Percentiles rank a stretch among this genome's conserved stretches.
These are phyloP conservation scores for Dasysyrphus albostriatus DNA, from an alignment of 2,888 invertebrate genomes.

Conservation along the genomic window DNA sequence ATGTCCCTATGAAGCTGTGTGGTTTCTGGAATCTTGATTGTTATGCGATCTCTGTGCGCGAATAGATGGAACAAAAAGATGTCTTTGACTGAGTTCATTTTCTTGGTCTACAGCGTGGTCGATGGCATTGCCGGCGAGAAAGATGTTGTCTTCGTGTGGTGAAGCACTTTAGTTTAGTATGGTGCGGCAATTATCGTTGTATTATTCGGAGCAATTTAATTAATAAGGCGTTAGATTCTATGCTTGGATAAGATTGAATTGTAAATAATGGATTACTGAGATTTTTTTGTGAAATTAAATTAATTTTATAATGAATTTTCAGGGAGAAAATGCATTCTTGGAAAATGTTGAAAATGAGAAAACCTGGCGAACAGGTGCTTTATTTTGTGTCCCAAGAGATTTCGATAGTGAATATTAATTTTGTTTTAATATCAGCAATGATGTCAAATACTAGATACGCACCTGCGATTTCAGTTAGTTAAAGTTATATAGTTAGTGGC, in stretches of 20 bases:
- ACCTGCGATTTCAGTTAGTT: too few species aligned
- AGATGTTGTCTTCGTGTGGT: constrained; percentile 42
- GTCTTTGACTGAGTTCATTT: constrained; percentile 6
- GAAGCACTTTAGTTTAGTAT: constrained; percentile 54
- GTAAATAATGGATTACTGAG: constrained; percentile 59
- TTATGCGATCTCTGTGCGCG: constrained; percentile 69
- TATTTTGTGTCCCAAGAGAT: background rate
- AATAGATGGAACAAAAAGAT: constrained; percentile 63
- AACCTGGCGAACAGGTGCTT: background rate
- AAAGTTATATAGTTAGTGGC: too few species aligned
- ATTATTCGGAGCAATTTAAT: constrained; percentile 74
- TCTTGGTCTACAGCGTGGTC: background rate
- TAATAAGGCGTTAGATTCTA: constrained; percentile 72
- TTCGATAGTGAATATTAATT: background rate
- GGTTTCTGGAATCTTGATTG: constrained; percentile 69
- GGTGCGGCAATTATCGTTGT: constrained; percentile 70
- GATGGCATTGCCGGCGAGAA: background rate
- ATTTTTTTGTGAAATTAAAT: constrained; percentile 10
- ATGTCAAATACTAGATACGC: too few species aligned
- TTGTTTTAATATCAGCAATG: too few species aligned
- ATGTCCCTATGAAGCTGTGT: constrained; percentile 22
- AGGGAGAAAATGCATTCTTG: background rate
- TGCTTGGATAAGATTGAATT: constrained; percentile 64
- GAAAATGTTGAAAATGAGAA: background rate
- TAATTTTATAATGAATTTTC: background rate